Evolutionary conservation across 2,797 vertebrate species (phyloP).

Genomic region (Chelon auratus): DNA sequence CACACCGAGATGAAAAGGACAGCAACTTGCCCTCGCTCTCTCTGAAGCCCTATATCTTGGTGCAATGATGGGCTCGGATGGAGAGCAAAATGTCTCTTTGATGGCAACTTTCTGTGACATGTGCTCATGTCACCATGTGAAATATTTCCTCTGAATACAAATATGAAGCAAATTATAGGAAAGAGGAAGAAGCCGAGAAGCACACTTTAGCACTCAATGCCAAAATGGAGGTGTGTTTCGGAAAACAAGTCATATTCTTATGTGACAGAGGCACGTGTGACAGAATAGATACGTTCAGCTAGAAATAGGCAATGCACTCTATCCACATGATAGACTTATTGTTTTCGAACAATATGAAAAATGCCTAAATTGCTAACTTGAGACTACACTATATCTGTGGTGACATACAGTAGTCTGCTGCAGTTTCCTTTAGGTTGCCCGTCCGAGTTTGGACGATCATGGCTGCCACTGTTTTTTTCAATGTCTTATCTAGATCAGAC

Average conservation of each 20-base stretch:
- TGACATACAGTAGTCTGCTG: too few species aligned
- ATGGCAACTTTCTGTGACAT: conserved; percentile 32
- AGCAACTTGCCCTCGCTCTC: conserved; percentile 27
- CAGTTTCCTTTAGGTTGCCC: too few species aligned
- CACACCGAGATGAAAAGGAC: conserved; percentile 62
- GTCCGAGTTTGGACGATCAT: too few species aligned
- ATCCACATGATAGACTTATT: too few species aligned
- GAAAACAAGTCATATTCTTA: background rate
- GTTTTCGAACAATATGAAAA: too few species aligned
- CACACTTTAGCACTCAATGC: background rate
- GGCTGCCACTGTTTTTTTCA: too few species aligned
- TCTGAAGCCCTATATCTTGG: conserved; percentile 42
- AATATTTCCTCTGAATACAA: conserved; percentile 19
- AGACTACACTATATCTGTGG: too few species aligned
- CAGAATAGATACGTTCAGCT: too few species aligned
- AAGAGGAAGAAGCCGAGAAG: background rate
- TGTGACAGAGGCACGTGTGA: background rate
- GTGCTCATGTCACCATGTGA: conserved; percentile 11
- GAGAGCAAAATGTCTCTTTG: conserved; percentile 41
- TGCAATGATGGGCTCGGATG: conserved; percentile 35
- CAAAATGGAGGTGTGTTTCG: background rate
- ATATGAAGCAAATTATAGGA: conserved; percentile 1
- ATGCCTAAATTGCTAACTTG: too few species aligned
- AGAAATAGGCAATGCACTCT: too few species aligned
- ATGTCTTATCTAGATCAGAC: too few species aligned